A percentile compares a stretch with the other conserved stretches of the same genome.
Evolutionary conservation across 2,797 vertebrate species (phyloP).

Genomic region (Karalla daura): DNA sequence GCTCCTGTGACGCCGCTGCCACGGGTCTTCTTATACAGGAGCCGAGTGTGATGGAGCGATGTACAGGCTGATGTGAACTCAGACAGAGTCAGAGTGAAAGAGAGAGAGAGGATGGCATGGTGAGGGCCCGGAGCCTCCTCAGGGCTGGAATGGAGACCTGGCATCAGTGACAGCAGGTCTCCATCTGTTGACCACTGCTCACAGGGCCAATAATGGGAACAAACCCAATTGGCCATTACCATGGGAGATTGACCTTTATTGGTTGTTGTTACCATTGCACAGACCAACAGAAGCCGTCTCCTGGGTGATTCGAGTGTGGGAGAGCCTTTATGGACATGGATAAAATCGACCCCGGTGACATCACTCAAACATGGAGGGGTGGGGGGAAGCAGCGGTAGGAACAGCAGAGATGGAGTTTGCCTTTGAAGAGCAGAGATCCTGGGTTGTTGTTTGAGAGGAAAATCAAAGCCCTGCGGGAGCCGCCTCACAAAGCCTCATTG

Average conservation of each 20-base stretch:
- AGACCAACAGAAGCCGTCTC: constrained; percentile 71
- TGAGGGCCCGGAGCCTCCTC: constrained; percentile 42
- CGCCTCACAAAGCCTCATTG: constrained; percentile 80
- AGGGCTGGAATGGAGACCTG: constrained; percentile 58
- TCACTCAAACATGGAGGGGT: constrained; percentile 75
- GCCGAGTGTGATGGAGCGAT: constrained; percentile 60
- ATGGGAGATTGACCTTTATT: constrained; percentile 82
- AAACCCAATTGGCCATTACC: constrained; percentile 79
- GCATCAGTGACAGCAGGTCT: constrained; percentile 66
- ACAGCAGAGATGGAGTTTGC: constrained; percentile 77
- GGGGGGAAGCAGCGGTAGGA: constrained; percentile 70
- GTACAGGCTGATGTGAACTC: constrained; percentile 46
- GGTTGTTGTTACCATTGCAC: constrained; percentile 76
- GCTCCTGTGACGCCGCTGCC: constrained; percentile 73
- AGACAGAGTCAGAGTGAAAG: constrained; percentile 18
- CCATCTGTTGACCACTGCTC: constrained; percentile 79
- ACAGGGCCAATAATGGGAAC: constrained; percentile 79
- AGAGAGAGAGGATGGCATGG: constrained; percentile 22
- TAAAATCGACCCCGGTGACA: constrained; percentile 78
- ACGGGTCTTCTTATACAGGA: constrained; percentile 54
- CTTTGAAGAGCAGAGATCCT: constrained; percentile 79
- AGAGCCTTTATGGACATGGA: constrained; percentile 80
- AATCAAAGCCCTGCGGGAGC: constrained; percentile 78
- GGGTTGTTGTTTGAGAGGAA: constrained; percentile 82
- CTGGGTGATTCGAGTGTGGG: constrained; percentile 78